phyloP scores from a whole-genome alignment of 2,888 invertebrate genomes.

The Sussaba pulchella region DNA sequence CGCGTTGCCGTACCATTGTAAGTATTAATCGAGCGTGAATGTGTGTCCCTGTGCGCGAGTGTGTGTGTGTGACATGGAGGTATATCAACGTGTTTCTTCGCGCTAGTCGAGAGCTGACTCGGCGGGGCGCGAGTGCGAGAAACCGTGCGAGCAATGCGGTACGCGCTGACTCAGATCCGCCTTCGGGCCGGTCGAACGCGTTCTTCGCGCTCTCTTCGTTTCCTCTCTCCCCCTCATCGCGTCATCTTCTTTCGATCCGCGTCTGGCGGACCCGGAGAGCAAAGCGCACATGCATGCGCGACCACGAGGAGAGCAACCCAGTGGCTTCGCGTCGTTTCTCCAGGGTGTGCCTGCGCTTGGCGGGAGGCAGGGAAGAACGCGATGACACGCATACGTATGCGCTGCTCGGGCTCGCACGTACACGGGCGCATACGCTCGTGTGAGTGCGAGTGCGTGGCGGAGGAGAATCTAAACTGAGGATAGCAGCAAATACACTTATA shows the following conservation, averaged over 20 bases:
- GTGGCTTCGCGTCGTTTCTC: slow-evolving; percentile 50
- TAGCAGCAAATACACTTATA: not conserved
- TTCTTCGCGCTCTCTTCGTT: slow-evolving; percentile 32
- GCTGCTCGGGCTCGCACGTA: too few relatives aligned
- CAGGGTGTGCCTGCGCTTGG: slow-evolving; percentile 42
- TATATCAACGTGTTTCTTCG: slow-evolving; percentile 63
- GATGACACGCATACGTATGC: not conserved
- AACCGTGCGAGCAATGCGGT: slow-evolving; percentile 55
- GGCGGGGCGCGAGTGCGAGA: slow-evolving; percentile 74
- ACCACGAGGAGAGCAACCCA: slow-evolving; percentile 48
- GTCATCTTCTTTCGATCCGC: slow-evolving; percentile 3
- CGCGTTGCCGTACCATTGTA: too few relatives aligned
- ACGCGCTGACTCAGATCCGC: slow-evolving; percentile 83
- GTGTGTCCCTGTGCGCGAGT: not conserved
- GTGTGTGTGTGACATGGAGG: slow-evolving; percentile 14
- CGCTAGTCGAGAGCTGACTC: slow-evolving; percentile 77
- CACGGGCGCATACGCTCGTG: too few relatives aligned
- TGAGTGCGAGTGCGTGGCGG: not conserved
- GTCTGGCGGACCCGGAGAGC: slow-evolving; percentile 40
- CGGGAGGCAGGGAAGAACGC: slow-evolving; percentile 46
- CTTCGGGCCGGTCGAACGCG: slow-evolving; percentile 70
- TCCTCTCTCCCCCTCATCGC: slow-evolving; percentile 46
- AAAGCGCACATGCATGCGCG: slow-evolving; percentile 36
- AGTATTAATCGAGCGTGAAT: not conserved
- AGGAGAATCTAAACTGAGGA: not conserved